Evolutionary conservation across 2,797 vertebrate genomes (phyloP), one percentile per base, ranked within the genome.

Genomic region (Chromis chromis): DNA sequence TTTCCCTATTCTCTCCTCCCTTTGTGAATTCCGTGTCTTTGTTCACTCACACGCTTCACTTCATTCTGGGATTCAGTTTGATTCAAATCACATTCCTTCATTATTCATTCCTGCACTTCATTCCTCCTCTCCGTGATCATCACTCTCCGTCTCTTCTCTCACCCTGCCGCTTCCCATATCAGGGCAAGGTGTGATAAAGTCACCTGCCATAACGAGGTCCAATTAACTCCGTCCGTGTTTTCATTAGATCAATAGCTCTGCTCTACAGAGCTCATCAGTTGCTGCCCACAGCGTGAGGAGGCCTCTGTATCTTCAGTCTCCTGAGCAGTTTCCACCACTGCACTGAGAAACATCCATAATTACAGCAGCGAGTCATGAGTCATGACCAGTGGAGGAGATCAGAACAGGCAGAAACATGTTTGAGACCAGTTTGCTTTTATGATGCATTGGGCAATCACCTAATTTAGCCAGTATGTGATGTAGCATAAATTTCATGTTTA

Each of bases 161-260:
- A 28, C 25, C 17, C 46, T 48, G 40, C 21, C 60, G 42, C 63
- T 76, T 76, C 44, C 70, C 40, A n/a, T 59, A 58, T 74, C 63
- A 50, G 54, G 44, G 46, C 64, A 54, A 27, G 56, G 65, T 58
- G 52, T 42, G 69, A 75, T 74, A 69, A 85, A 73, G 85, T 83
- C 81, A 62, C 24, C 65, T 76, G 78, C 69, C 60, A 70, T 69
- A 72, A 83, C 31, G 50, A 84, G 46, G 77, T 66, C 74, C 89
- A 90, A 94, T 92, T 91, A 91, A 90, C 69, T 83, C 75, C 76
- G 68, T 77, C 69, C 81, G 56, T 65, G 56, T 70, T 83, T 75
- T 86, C 79, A 90, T 89, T 81, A 89, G 89, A 92, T 92, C 91
- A 91, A 90, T 92, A 89, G 81, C 61, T 57, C 67, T 64, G n/a